Base-by-base conservation (phyloP, 2,797 vertebrate genomes). In the Myotis findleyi region DNA sequence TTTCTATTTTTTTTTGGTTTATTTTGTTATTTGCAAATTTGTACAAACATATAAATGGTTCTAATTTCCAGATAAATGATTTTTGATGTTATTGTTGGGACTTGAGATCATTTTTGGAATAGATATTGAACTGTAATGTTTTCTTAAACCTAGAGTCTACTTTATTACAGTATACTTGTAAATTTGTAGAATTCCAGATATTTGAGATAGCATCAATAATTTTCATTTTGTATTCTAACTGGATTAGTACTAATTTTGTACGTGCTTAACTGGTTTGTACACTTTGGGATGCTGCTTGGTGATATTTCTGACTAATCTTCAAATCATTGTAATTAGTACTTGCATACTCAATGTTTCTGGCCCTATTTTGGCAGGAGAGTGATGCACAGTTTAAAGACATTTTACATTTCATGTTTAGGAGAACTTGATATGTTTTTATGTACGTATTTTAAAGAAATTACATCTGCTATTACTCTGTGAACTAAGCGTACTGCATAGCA, bases 221-320 rank as follows among this genome's bases (percentile, higher is more conserved):
- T 96, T 98, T 98, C 96, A 93, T 98, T 98, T 98, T 98, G 98
- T 98, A 98, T 97, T 98, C 98, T 98, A 99, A 99, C 99, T 99
- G 99, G 98, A 99, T 98, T 98, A 98, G 98, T 98, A 98, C 97
- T 87, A 96, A 97, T 98, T 98, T 98, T 98, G 97, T 98, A 97
- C 93, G 97, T 98, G 97, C 95, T 89, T 98, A 97, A 97, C 97
- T 91, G 94, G 96, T 98, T 96, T 98, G 97, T 96, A 98, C 96
- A 98, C 97, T 97, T 97, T 96, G 98, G 97, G 98, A 98, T 98
- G 98, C 98, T 98, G 98, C 92, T 97, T 97, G 96, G 91, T 98
- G 96, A 96, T 97, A 97, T 97, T 95, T 94, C 95, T 97, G 97
- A 96, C 97, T 97, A 95, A 97, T 87, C 97, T 97, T 98, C 98